These are phyloP conservation scores for Gambelia wislizenii DNA, from an alignment of 2,797 vertebrate species.

Conservation along the genomic window DNA sequence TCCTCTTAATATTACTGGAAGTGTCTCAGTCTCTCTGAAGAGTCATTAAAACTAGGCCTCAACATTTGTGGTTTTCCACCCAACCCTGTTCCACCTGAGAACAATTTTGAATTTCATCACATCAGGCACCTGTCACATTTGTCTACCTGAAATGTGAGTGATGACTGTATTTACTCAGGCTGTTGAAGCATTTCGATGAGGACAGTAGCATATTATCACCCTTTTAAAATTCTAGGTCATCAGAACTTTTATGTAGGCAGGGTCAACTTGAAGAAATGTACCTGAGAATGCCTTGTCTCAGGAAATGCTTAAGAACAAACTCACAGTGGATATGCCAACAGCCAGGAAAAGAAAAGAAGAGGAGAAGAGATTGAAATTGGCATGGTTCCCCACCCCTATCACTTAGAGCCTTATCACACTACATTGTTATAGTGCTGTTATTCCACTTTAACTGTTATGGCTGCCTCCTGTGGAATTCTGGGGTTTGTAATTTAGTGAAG, in stretches of 20 bases:
- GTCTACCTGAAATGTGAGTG: slow-evolving; percentile 24
- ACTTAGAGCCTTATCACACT: no score
- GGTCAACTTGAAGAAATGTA: not conserved
- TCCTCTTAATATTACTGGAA: not conserved
- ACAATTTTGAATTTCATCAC: slow-evolving; percentile 23
- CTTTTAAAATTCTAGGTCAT: slow-evolving; percentile 14
- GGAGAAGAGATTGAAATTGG: no score
- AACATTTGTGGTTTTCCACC: not conserved
- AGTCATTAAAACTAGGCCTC: not conserved
- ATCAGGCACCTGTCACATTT: slow-evolving; percentile 1
- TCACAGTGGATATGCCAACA: not conserved
- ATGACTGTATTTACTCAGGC: slow-evolving; percentile 5
- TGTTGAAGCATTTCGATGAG: not conserved
- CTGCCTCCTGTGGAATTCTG: no score
- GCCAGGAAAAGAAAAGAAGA: rapidly evolving
- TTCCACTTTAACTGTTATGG: no score
- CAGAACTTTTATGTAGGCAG: not conserved
- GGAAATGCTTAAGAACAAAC: not conserved
- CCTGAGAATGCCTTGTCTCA: not conserved
- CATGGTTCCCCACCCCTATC: no score
- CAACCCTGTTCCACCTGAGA: not conserved
- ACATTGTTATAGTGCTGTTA: no score
- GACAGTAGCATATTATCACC: not conserved
- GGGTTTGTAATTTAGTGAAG: no score
- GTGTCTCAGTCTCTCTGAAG: not conserved